Evolutionary conservation across 2,888 invertebrate genomes (phyloP).

Genomic region (Hylaea fasciaria): DNA sequence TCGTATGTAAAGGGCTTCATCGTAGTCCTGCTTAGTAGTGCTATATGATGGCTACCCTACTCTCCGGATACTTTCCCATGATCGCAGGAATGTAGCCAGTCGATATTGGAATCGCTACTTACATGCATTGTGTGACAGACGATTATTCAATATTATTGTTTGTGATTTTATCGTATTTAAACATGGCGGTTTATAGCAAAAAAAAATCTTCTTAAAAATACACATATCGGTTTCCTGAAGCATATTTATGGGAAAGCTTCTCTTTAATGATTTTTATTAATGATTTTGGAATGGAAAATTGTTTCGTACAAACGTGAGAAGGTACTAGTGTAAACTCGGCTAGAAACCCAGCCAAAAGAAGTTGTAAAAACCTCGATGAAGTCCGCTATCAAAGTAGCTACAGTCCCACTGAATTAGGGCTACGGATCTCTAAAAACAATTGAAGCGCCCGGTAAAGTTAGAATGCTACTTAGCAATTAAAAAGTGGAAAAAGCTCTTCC

Average conservation of each 20-base stretch:
- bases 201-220: too few relatives aligned
- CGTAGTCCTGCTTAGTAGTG: neutral
- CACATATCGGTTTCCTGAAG: too few relatives aligned
- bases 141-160: conserved; percentile 56
- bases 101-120: conserved; percentile 53
- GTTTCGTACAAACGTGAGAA: too few relatives aligned
- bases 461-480: conserved; percentile 73
- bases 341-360: conserved; percentile 10
- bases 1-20: too few relatives aligned
- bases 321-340: neutral
- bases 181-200: too few relatives aligned
- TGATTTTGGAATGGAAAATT: too few relatives aligned
- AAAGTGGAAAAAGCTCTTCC: conserved; percentile 64
- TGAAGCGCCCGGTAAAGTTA: conserved; percentile 58
- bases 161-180: neutral
- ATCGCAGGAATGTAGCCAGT: conserved; percentile 58
- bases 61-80: conserved; percentile 67
- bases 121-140: conserved; percentile 54
- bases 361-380: conserved; percentile 17
- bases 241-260: too few relatives aligned
- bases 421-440: conserved; percentile 58
- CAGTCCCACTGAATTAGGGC: conserved; percentile 41
- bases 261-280: too few relatives aligned
- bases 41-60: conserved; percentile 4
- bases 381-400: conserved; percentile 21